These are phyloP conservation scores for Zaprionus taronus DNA, from an alignment of 1,140 invertebrate species.

Conservation along the genomic window DNA sequence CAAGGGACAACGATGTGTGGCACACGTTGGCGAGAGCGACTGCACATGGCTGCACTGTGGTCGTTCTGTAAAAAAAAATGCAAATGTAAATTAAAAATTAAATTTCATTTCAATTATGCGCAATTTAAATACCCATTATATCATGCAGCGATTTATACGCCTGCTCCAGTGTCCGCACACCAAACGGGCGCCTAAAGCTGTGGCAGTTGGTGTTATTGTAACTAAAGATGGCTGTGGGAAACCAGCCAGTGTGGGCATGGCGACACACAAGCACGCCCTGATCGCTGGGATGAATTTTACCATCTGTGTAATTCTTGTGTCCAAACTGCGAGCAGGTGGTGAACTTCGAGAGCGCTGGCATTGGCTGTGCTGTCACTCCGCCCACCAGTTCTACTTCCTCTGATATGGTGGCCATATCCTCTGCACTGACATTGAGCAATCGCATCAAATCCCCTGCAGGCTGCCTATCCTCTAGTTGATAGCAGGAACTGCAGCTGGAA, in stretches of 20 bases:
- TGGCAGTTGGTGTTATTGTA: conserved; percentile 77
- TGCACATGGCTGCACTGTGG: conserved; percentile 46
- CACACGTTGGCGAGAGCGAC: conserved; percentile 84
- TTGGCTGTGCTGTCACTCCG: conserved; percentile 25
- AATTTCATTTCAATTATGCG: background rate
- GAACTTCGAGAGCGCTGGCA: conserved; percentile 64
- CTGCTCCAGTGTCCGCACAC: conserved; percentile 59
- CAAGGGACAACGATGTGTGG: conserved; percentile 86
- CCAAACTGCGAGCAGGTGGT: conserved; percentile 78
- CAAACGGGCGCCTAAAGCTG: conserved; percentile 71
- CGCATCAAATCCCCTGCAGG: conserved; percentile 62
- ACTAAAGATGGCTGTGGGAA: conserved; percentile 66
- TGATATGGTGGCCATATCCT: conserved; percentile 74
- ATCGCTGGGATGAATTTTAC: conserved; percentile 55
- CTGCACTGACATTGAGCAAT: conserved; percentile 64
- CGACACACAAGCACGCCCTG: conserved; percentile 80
- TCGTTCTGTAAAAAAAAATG: conserved; percentile 47
- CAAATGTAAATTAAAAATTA: conserved; percentile 13
- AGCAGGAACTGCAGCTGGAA: conserved; percentile 59
- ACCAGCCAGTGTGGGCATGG: conserved; percentile 68
- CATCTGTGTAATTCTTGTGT: conserved; percentile 43
- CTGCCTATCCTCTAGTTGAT: conserved; percentile 66
- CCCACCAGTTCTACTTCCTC: conserved; percentile 70
- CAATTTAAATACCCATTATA: conserved; percentile 58
- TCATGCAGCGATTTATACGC: conserved; percentile 64